These are phyloP conservation scores for Nomada goodeniana DNA, from an alignment of 2,888 invertebrate species.

Conservation along the genomic window DNA sequence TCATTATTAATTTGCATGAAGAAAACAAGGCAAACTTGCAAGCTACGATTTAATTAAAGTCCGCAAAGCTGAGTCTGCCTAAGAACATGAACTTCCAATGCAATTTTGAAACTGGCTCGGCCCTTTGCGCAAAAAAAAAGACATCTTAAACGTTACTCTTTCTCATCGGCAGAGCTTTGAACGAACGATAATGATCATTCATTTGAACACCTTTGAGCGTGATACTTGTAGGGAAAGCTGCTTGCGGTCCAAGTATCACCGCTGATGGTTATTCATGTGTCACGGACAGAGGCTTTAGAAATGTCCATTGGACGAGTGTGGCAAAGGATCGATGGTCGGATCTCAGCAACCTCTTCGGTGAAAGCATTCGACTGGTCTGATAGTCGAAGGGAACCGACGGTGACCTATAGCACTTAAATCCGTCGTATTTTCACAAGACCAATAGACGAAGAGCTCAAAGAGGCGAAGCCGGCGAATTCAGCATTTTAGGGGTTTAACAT, in stretches of 20 bases:
- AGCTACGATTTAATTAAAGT: too few species aligned
- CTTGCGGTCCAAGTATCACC: conserved; percentile 28
- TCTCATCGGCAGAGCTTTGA: not conserved
- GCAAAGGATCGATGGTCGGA: conserved; percentile 40
- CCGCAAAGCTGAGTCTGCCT: too few species aligned
- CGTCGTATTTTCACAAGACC: conserved; percentile 7
- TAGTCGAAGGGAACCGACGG: conserved; percentile 15
- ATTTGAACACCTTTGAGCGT: conserved; percentile 27
- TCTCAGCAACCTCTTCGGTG: conserved; percentile 35
- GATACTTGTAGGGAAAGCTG: conserved; percentile 30
- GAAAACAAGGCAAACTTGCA: too few species aligned
- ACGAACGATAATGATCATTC: not conserved
- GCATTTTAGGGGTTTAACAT: not conserved
- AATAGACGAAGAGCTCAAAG: not conserved
- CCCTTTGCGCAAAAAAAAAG: not conserved
- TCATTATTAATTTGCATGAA: too few species aligned
- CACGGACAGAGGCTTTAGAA: conserved; percentile 50
- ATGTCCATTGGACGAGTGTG: conserved; percentile 31
- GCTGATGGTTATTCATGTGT: conserved; percentile 61
- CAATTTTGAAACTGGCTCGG: too few species aligned
- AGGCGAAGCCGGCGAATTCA: not conserved
- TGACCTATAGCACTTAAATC: conserved; percentile 30
- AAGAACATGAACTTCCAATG: too few species aligned
- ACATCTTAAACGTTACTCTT: not conserved
- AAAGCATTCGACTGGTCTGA: conserved; percentile 34